Evolutionary conservation across 2,888 invertebrate species (phyloP), one percentile per base, ranked within the genome.

Genomic region (Drosophila demipolita): DNA sequence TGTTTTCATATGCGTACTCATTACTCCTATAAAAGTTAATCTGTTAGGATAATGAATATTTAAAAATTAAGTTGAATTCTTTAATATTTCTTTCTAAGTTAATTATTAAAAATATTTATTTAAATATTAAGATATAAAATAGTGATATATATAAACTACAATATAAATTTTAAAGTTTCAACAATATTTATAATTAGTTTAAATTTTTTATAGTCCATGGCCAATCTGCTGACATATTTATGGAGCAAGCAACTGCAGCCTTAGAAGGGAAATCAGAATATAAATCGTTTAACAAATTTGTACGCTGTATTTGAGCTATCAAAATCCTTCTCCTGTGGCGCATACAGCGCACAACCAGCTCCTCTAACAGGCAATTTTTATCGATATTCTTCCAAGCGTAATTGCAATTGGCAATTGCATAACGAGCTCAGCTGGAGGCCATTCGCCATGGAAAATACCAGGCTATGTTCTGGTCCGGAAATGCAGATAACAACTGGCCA

Each of bases 361-460:
- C 5, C 65, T 2, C 8, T n/a, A 23, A 9, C 49, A 35, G 58
- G 40, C 64, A 59, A 58, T 52, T 26, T 40, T 26, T 40, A 61
- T 64, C 54, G 38, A 53, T 80, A 67, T 80, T 75, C 49, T 65
- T 65, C 36, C 65, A 67, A 60, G 71, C 67, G 62, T 75, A 79
- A 78, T 80, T 75, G 80, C 50, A 71, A 65, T 75, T 67, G 62
- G 62, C 70, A 54, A 52, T 36, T n/a, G 23, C 60, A 45, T 78
- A 68, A 73, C 53, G 23, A 49, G 29, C 52, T 52, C 75, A 74
- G 79, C 75, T 78, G 69, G 62, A 53, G 60, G 66, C 69, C 50
- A 29, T 63, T 57, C 4, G 26, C 38, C 49, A 35, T 62, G 53
- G 20, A 42, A 58, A n/a, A 45, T 45, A 61, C 33, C 55, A 29